These are phyloP conservation scores for Akabosia matsudoensis DNA, from an alignment of 1,140 invertebrate genomes.

Conservation along the genomic window DNA sequence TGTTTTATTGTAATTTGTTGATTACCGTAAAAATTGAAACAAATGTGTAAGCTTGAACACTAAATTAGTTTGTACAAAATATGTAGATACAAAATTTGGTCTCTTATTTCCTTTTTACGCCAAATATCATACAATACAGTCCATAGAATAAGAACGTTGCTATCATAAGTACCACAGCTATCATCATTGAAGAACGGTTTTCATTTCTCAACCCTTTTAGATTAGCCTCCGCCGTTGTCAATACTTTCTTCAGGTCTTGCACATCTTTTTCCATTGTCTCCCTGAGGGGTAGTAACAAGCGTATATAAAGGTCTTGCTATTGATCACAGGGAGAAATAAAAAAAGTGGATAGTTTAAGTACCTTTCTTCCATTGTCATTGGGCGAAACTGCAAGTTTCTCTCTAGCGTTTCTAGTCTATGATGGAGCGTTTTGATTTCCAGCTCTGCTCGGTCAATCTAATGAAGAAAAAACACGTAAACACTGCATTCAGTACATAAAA, in stretches of 20 bases:
- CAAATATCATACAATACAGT: constrained; percentile 24
- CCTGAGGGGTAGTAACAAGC: constrained; percentile 16
- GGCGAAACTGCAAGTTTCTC: constrained; percentile 29
- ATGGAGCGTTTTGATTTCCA: constrained; percentile 31
- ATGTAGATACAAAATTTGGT: too few species aligned
- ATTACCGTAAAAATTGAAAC: too few species aligned
- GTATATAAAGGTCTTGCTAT: not conserved
- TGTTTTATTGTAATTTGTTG: too few species aligned
- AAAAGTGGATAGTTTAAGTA: not conserved
- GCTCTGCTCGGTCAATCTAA: constrained; percentile 34
- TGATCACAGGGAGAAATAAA: not conserved
- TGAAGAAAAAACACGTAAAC: constrained; percentile 18
- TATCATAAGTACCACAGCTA: constrained; percentile 32
- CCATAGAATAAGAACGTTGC: constrained; percentile 33
- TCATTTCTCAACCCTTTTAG: constrained; percentile 25
- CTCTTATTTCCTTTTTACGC: not conserved
- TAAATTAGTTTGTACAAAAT: too few species aligned
- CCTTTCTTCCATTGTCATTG: constrained; percentile 37
- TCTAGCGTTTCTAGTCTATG: constrained; percentile 32
- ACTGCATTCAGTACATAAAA: not conserved
- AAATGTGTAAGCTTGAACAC: too few species aligned
- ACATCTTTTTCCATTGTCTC: constrained; percentile 33
- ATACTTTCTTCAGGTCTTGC: constrained; percentile 26
- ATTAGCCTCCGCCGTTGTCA: constrained; percentile 25
- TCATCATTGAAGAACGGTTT: constrained; percentile 18